Evolutionary conservation across 2,113 vertebrate genomes (phyloP).

Genomic region (Laticauda laticaudata): DNA sequence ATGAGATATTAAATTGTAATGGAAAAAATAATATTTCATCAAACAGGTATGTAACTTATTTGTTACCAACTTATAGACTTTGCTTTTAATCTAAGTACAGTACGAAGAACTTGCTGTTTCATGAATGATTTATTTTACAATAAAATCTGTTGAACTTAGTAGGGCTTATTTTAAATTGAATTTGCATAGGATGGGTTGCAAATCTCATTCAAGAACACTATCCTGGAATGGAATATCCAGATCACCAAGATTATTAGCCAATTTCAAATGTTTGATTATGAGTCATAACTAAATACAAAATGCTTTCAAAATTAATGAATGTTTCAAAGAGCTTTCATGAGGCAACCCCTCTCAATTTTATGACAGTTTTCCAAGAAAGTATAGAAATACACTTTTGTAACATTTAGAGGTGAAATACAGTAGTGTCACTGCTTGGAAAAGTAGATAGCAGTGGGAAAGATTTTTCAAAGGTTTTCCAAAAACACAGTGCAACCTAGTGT

Average conservation of each 20-base stretch:
- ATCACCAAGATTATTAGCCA: background rate
- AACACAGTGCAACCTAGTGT: background rate
- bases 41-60: constrained; percentile 23
- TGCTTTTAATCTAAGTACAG: background rate
- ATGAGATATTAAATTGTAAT: rapidly evolving
- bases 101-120: background rate
- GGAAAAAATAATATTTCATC: rapidly evolving
- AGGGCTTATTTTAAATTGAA: background rate
- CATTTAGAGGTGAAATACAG: background rate
- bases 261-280: background rate
- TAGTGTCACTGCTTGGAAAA: background rate
- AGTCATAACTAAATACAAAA: background rate
- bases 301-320: background rate
- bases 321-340: background rate
- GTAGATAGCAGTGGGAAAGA: background rate
- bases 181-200: background rate
- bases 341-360: background rate
- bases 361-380: background rate
- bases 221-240: background rate
- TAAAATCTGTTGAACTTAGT: background rate
- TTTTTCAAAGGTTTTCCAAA: background rate
- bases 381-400: background rate
- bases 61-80: background rate
- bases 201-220: background rate
- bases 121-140: background rate